Evolutionary conservation across 1,140 invertebrate species (phyloP), one percentile per base, ranked within the genome.

Genomic region (Dendrolimus punctatus): DNA sequence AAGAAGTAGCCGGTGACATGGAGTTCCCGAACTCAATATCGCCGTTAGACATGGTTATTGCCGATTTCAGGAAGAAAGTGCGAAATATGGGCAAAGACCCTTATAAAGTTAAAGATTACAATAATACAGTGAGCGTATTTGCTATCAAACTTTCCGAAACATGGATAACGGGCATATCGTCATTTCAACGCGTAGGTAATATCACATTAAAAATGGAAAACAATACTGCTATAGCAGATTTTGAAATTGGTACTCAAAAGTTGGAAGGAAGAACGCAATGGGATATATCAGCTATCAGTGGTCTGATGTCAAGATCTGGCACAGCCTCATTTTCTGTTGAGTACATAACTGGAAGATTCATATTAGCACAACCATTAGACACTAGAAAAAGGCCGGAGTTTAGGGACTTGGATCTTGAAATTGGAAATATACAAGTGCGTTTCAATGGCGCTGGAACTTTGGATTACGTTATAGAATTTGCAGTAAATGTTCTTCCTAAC

Each of bases 11-110:
- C 5, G 89, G 89, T 0, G 89, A 91, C 43, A 90, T 93, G 66
- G 91, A 90, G 45, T 93, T 96, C 66, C 94, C 94, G 0, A 96
- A 96, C 77, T 96, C 95, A 0, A 94, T 96, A 62, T 92, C 93
- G 6, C 95, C 95, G 0, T 87, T 96, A 46, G 95, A 96, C 65
- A 93, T 95, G 89, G 90, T 93, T 6, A 90, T 96, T 41, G 90
- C 92, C 5, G 92, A 94, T 67, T 89, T 89, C 0, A 87, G 95
- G 6, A 92, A 91, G 62, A 90, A 92, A 65, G 91, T 96, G 3
- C 89, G 91, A 6, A 80, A 90, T 41, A 90, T 91, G 81, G 89
- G 90, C 6, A 91, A 91, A 57, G 95, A 96, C 82, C 95, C 95
- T 0, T 94, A 91, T 60, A 88, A 89, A 68, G 60, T 94, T 2